phyloP scores from a whole-genome alignment of 2,888 invertebrate species.

The Sinhomidia bicolor region DNA sequence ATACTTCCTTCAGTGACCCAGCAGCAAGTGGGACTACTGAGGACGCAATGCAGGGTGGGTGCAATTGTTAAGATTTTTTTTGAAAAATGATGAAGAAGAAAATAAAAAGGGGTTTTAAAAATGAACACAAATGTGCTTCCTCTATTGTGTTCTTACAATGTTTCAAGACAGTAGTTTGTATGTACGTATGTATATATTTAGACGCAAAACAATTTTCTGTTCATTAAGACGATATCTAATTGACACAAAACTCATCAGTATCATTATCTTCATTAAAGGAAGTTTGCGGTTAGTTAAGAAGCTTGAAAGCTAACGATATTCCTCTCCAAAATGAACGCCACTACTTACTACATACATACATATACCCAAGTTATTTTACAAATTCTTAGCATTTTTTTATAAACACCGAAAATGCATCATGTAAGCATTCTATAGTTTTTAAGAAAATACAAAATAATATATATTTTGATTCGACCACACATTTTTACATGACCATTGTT shows the following conservation, averaged over 20 bases:
- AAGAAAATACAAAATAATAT: no score
- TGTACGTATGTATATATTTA: conserved; percentile 28
- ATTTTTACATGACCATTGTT: conserved; percentile 27
- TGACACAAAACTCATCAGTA: conserved; percentile 54
- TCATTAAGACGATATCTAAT: neutral
- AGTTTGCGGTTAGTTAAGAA: conserved; percentile 11
- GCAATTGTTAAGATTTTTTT: no score
- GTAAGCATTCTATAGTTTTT: neutral
- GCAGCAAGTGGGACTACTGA: neutral
- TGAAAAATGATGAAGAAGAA: no score
- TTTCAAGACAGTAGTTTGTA: no score
- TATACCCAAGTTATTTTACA: no score
- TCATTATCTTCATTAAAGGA: conserved; percentile 73
- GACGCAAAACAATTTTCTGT: neutral
- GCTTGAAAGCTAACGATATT: neutral
- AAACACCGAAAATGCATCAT: no score
- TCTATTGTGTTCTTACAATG: no score
- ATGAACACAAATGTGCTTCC: no score
- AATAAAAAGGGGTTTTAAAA: no score
- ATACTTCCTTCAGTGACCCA: neutral
- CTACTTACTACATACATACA: no score
- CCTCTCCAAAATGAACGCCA: neutral
- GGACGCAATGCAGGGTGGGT: neutral
- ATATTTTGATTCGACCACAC: conserved; percentile 24
- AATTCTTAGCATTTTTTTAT: no score